These are phyloP conservation scores for Pantherophis guttatus DNA, from an alignment of 2,113 vertebrate species.

Conservation along the genomic window DNA sequence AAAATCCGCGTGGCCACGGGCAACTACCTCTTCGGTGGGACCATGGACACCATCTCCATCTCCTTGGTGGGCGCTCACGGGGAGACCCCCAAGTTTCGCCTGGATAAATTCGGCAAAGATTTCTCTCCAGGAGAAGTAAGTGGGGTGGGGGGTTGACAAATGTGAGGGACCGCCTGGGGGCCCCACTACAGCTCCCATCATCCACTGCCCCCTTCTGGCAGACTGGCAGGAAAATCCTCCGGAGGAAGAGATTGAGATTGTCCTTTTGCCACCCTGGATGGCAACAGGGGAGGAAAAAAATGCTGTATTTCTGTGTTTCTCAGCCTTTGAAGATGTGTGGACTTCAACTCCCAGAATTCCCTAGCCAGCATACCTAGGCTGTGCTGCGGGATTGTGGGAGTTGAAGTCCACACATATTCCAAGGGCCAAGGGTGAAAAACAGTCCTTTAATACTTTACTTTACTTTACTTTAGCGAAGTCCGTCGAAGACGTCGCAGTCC, in stretches of 20 bases:
- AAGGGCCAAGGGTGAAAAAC: too few relatives aligned
- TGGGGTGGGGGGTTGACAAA: background rate
- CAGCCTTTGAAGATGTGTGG: background rate
- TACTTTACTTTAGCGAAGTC: too few relatives aligned
- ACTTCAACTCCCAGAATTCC: background rate
- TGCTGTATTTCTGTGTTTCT: background rate
- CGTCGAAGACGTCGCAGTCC: too few relatives aligned
- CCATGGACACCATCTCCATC: conserved; percentile 11
- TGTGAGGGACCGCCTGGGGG: fast-evolving
- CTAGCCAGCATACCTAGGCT: background rate
- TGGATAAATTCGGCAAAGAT: conserved; percentile 3
- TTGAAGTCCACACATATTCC: too few relatives aligned
- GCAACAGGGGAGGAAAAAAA: background rate
- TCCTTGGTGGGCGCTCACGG: background rate
- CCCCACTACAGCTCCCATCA: background rate
- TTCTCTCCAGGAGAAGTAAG: conserved; percentile 5
- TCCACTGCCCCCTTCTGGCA: background rate
- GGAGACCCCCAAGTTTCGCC: background rate
- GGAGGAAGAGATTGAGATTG: background rate
- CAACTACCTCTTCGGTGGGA: background rate
- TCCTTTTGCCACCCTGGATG: background rate
- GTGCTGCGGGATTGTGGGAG: too few relatives aligned
- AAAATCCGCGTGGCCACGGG: conserved; percentile 6
- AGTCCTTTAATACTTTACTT: too few relatives aligned
- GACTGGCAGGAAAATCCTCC: background rate